Base-by-base conservation (phyloP, 1,140 invertebrate species). In the Colletes latitarsis region DNA sequence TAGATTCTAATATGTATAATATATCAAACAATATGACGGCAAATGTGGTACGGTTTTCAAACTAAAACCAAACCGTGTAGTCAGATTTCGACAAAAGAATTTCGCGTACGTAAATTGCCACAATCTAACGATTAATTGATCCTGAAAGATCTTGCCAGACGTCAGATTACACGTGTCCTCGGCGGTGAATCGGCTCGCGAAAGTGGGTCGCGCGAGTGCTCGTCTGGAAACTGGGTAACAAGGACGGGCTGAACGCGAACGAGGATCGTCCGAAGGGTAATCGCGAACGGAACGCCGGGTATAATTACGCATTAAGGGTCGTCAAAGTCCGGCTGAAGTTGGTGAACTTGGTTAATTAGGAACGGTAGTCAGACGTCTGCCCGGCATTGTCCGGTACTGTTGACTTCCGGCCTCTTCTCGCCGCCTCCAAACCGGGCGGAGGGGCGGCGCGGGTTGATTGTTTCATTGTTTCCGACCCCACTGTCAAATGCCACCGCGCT, bases 401-500 rank as follows among this genome's bases (percentile, higher is more conserved):
- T 92, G 89, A 92, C 91, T 92, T 92, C 92, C 92, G 91, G 90
- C 78, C 70, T 82, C 71, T 79, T 79, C 74, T 78, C 82, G 55
- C 68, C 60, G 14, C 76, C 67, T 70, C 66, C 19, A 46, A 49
- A 64, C 77, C 73, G 62, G 64, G 55, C 43, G 81, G 30, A 82
- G 82, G 87, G 85, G 82, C 70, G 86, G 84, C 83, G 80, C 79
- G 85, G 85, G 87, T 89, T 92, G 92, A 93, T 93, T 93, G 91
- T 92, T 92, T 92, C 91, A 93, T 93, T 93, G 91, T 92, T 93
- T 92, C 91, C 91, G 90, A 91, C 90, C 91, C 91, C 88, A 90
- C 87, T 90, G 89, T 91, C 90, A 89, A 92, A 92, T 92, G 87
- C 89, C 89, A 84, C 86, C 84, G 82, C 87, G 86, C 79, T 89